Evolutionary conservation across 2,888 invertebrate species (phyloP).

Genomic region (Xiphydria camelus): DNA sequence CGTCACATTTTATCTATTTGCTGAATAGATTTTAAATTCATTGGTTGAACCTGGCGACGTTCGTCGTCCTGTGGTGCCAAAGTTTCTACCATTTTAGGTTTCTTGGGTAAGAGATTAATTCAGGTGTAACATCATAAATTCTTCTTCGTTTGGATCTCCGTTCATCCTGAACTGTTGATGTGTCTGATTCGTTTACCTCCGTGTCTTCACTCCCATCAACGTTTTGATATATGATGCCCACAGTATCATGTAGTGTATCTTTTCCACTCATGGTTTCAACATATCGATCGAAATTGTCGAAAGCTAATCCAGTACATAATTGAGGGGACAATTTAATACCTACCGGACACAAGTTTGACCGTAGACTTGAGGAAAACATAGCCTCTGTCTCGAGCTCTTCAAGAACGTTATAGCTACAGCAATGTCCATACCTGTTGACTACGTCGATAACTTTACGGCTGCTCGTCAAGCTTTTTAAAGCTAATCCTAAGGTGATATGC

Average conservation of each 20-base stretch:
- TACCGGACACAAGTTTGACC: slow-evolving; percentile 14
- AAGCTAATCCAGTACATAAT: slow-evolving; percentile 25
- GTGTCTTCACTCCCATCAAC: slow-evolving; percentile 1
- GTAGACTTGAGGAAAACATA: slow-evolving; percentile 22
- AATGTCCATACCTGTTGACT: slow-evolving; percentile 30
- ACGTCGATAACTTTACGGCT: slow-evolving; percentile 33
- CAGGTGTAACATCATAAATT: too few species aligned
- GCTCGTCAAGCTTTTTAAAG: slow-evolving; percentile 34
- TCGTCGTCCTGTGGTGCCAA: slow-evolving; percentile 10
- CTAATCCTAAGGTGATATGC: slow-evolving; percentile 33
- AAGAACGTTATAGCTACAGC: too few species aligned
- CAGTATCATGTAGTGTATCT: too few species aligned
- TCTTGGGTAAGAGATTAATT: too few species aligned
- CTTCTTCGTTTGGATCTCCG: too few species aligned
- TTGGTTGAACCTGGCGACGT: background rate
- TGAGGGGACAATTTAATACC: slow-evolving; percentile 13
- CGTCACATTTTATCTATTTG: slow-evolving; percentile 23
- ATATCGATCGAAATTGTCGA: too few species aligned
- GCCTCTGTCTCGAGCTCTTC: too few species aligned
- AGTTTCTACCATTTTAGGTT: slow-evolving; percentile 11
- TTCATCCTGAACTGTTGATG: too few species aligned
- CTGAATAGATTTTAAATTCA: too few species aligned
- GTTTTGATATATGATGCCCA: slow-evolving; percentile 30
- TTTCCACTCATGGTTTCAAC: too few species aligned
- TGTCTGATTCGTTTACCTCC: too few species aligned